Evolutionary conservation across 2,797 vertebrate species (phyloP).

Genomic region (Alca torda): DNA sequence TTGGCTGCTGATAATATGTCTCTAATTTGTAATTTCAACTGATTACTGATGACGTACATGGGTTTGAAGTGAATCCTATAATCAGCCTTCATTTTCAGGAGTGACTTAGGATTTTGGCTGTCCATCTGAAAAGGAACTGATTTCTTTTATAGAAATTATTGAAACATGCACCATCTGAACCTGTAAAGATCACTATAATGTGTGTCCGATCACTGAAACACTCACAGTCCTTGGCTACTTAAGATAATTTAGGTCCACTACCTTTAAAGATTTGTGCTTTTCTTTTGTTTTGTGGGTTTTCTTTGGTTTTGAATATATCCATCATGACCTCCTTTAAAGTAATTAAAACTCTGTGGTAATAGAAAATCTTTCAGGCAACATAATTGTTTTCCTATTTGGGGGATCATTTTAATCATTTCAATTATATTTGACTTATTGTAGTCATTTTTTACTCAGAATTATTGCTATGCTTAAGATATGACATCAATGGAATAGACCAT

Average conservation of each 20-base stretch:
- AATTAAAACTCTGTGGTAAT: background rate
- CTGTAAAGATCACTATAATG: background rate
- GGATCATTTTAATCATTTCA: background rate
- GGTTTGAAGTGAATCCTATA: slow-evolving; percentile 61
- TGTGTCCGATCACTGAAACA: background rate
- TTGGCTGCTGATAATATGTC: slow-evolving; percentile 47
- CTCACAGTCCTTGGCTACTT: background rate
- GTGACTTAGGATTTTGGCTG: slow-evolving; percentile 53
- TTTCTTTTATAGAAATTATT: slow-evolving; percentile 24
- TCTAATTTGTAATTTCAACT: slow-evolving; percentile 67
- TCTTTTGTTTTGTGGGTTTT: background rate
- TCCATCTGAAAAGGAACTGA: slow-evolving; percentile 32
- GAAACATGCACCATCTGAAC: background rate
- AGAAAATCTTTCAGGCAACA: background rate
- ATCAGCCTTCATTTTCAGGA: slow-evolving; percentile 62
- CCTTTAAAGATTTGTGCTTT: background rate
- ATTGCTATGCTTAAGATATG: background rate
- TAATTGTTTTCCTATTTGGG: background rate
- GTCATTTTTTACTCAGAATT: background rate
- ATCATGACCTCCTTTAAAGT: background rate
- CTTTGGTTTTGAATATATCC: background rate
- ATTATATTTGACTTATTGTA: background rate
- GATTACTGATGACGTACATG: slow-evolving; percentile 63
- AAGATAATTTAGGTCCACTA: background rate
- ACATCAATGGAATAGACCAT: background rate